Evolutionary conservation across 2,888 invertebrate species (phyloP).

Genomic region (Magallana nippona): DNA sequence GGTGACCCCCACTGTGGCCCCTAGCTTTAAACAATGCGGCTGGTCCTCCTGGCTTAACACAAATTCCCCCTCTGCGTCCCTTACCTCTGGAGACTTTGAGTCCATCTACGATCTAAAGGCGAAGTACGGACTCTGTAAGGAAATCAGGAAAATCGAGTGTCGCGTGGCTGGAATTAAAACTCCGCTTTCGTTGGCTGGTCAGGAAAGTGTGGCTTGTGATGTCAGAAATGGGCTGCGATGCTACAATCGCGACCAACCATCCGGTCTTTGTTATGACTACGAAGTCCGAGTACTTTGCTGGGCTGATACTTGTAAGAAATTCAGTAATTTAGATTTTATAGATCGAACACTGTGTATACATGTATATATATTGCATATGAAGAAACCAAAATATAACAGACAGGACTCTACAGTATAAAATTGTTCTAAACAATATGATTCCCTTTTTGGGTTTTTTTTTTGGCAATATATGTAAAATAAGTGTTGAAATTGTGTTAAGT

Average conservation of each 20-base stretch:
- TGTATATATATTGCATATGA: not conserved
- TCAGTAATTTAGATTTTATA: not conserved
- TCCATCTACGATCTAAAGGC: constrained; percentile 60
- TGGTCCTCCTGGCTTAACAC: constrained; percentile 72
- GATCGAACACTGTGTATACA: not conserved
- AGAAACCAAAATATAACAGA: not conserved
- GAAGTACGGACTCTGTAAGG: constrained; percentile 66
- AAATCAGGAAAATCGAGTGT: constrained; percentile 66
- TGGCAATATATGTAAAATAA: not conserved
- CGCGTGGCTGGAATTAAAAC: constrained; percentile 64
- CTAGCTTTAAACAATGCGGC: constrained; percentile 56
- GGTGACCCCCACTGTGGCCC: constrained; percentile 39
- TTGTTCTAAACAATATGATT: too few relatives aligned
- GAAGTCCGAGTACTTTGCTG: constrained; percentile 89
- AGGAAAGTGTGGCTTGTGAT: constrained; percentile 71
- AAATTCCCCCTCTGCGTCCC: constrained; percentile 61
- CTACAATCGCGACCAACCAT: constrained; percentile 68
- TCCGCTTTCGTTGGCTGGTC: constrained; percentile 61
- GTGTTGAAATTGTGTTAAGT: not conserved
- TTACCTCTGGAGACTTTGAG: constrained; percentile 67
- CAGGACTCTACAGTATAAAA: too few relatives aligned
- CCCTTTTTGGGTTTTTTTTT: not conserved
- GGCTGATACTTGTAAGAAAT: constrained; percentile 51
- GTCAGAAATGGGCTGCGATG: constrained; percentile 71
- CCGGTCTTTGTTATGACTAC: constrained; percentile 87